phyloP scores from a whole-genome alignment of 1,140 invertebrate species.

The Maconellicoccus hirsutus region DNA sequence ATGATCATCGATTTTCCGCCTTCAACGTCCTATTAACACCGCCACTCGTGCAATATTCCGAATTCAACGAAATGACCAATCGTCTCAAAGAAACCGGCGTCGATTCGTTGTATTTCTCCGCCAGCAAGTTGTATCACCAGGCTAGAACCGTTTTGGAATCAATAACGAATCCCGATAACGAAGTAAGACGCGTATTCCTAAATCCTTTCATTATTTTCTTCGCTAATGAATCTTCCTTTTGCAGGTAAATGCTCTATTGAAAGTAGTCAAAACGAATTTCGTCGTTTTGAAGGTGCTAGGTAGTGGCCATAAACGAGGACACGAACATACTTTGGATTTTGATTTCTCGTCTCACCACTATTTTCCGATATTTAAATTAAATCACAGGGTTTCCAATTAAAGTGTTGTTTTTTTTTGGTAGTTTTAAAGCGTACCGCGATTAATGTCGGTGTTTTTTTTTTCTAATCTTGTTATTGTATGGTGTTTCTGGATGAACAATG shows the following conservation, averaged over 20 bases:
- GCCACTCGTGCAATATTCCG: slow-evolving; percentile 74
- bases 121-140: slow-evolving; percentile 84
- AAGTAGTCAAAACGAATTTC: slow-evolving; percentile 88
- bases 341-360: slow-evolving; percentile 79
- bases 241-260: slow-evolving; percentile 67
- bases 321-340: slow-evolving; percentile 70
- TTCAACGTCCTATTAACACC: slow-evolving; percentile 77
- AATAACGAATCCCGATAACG: slow-evolving; percentile 46
- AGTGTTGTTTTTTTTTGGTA: not conserved
- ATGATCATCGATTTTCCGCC: slow-evolving; percentile 84
- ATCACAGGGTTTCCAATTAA: slow-evolving; percentile 19
- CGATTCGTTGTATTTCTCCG: slow-evolving; percentile 56
- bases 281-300: slow-evolving; percentile 83
- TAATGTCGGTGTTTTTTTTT: not conserved
- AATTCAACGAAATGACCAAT: slow-evolving; percentile 61
- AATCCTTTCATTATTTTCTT: not conserved
- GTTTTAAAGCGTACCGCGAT: not conserved
- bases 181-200: not conserved
- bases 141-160: slow-evolving; percentile 71
- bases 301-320: slow-evolving; percentile 79
- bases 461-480: not conserved
- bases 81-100: slow-evolving; percentile 32
- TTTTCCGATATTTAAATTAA: slow-evolving; percentile 79
- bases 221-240: slow-evolving; percentile 34
- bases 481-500: not conserved